Evolutionary conservation across 1,140 invertebrate genomes (phyloP).

Genomic region (Ostrea denselamellosa): DNA sequence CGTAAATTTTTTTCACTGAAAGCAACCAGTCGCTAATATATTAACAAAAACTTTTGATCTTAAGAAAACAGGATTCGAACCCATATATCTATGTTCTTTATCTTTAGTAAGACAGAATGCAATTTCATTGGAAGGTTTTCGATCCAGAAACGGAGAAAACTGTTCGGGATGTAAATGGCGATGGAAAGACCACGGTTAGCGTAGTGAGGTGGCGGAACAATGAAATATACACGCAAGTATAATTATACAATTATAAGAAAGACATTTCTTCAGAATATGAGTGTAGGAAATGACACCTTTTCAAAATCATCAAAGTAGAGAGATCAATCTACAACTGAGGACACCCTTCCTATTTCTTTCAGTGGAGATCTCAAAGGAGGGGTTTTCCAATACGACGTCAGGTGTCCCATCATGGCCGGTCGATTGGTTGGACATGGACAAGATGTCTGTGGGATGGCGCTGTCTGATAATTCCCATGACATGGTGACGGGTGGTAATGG

Average conservation of each 20-base stretch:
- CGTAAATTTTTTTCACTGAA: too few relatives aligned
- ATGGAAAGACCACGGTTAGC: not conserved
- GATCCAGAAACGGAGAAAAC: constrained; percentile 10
- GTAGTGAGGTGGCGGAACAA: not conserved
- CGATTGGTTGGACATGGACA: constrained; percentile 43
- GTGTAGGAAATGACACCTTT: too few relatives aligned
- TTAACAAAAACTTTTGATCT: too few relatives aligned
- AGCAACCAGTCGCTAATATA: too few relatives aligned
- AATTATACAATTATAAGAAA: not conserved
- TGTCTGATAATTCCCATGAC: constrained; percentile 50
- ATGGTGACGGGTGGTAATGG: constrained; percentile 61
- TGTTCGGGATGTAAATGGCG: not conserved
- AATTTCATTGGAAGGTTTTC: not conserved
- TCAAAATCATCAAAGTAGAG: too few relatives aligned
- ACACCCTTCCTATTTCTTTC: too few relatives aligned
- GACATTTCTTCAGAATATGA: too few relatives aligned
- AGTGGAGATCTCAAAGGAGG: constrained; percentile 54
- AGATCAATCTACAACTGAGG: not conserved
- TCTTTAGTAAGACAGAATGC: too few relatives aligned
- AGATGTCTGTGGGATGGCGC: constrained; percentile 54
- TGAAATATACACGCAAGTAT: constrained; percentile 11
- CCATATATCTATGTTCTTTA: too few relatives aligned
- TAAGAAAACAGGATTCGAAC: too few relatives aligned
- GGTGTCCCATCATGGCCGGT: constrained; percentile 38
- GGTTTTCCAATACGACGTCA: constrained; percentile 50